Conservation (phyloP, 2,888 invertebrate genomes). For the Lypha dubia region DNA sequence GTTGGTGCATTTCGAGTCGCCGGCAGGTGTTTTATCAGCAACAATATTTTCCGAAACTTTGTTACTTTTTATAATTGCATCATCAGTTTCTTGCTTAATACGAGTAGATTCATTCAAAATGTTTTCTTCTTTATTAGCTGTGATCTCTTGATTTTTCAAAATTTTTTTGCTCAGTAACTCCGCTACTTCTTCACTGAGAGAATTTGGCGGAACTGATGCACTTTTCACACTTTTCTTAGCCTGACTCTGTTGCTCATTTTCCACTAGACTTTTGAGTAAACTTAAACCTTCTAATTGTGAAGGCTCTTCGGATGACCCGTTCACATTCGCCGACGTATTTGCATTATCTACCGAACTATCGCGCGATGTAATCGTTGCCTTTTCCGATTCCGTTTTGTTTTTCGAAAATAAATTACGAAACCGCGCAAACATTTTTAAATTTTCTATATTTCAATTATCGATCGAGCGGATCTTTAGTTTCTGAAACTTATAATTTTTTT, state of each 20-base stretch:
- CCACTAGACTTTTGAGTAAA: constrained; percentile 50
- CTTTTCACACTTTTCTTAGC: background rate
- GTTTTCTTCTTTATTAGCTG: background rate
- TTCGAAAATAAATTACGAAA: constrained; percentile 81
- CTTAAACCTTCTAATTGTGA: constrained; percentile 43
- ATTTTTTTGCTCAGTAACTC: constrained; percentile 16
- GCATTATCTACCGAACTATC: constrained; percentile 1
- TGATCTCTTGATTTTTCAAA: background rate
- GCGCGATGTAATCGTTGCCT: background rate
- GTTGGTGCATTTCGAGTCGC: background rate
- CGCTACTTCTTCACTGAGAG: constrained; percentile 53
- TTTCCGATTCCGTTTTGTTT: constrained; percentile 72
- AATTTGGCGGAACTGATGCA: background rate
- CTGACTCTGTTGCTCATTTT: constrained; percentile 37
- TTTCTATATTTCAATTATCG: background rate
- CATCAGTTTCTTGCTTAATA: background rate
- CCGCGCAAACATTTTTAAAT: constrained; percentile 80
- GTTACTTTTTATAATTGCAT: background rate
- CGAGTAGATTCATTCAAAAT: background rate
- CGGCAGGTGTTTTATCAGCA: background rate
- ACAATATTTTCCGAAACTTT: background rate
- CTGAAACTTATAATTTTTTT: constrained; percentile 36
- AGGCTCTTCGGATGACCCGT: background rate
- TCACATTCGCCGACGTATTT: background rate
- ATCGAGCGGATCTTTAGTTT: constrained; percentile 10